Base-by-base conservation (phyloP, 2,113 vertebrate species). In the Shinisaurus crocodilurus region DNA sequence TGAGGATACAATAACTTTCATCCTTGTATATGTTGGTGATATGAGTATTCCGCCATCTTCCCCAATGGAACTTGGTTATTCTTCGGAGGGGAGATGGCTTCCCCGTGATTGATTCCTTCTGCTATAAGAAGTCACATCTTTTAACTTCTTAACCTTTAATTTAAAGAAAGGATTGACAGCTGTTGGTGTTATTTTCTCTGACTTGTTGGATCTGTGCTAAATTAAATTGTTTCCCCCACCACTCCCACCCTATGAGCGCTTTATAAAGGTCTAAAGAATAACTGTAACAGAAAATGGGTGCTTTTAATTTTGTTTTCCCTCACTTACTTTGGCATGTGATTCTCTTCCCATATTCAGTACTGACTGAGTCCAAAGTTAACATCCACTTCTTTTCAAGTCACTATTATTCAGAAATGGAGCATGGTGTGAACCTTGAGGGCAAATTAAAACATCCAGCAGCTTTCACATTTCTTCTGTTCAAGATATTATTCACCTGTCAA, bases 371-470 rank as follows among this genome's bases (percentile, higher is more conserved):
- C 70, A 82, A 88, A 93, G 37, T 18, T 88, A 95, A 89, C 45
- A 90, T 74, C 15, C 67, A 5, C 15, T 95, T 48, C 27, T 92
- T 95, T 94, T 93, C 65, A 89, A 67, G 65, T 89, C 80, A 90
- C 3, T 94, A 83, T 82, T 32, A 91, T 91, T 94, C 54, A 83
- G 82, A 94, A 91, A 1, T 80, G 27, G 72, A 95, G 70, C 91
- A 91, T 0, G 92, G 25, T 91, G 63, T 90, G 74, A 16, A 67
- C 18, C 74, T 84, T 90, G 48, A 87, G 82, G 82, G 63, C 70
- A 96, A 95, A 95, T 92, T 12, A 70, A 91, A 86, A 92, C 90
- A 92, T 63, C 4, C 57, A 92, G 43, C 50, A 81, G 65, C 90
- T 90, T 91, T 91, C 18, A 60, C n/a, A 85, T 48, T 12, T 0